phyloP scores from a whole-genome alignment of 2,888 invertebrate species.

The Megaustenia siamemsis region DNA sequence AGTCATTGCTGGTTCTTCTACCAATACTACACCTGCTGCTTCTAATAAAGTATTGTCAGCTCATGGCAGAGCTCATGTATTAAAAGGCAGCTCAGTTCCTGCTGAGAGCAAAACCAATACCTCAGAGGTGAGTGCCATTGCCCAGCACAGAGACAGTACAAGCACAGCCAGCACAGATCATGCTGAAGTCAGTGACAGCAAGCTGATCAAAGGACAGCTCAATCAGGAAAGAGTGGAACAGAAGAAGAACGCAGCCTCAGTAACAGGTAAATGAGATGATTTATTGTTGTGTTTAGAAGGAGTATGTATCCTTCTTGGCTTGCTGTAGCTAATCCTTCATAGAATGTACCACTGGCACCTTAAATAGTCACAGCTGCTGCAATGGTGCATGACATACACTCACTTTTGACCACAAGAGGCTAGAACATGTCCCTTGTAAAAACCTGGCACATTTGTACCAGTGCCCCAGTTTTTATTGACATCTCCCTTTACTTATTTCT shows the following conservation, averaged over 20 bases:
- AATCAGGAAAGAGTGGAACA: conserved; percentile 52
- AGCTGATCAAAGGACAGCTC: conserved; percentile 49
- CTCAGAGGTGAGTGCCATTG: not conserved
- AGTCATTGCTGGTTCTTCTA: conserved; percentile 5
- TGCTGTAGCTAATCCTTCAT: no score
- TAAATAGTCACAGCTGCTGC: no score
- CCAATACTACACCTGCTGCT: conserved; percentile 32
- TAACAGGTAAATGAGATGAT: conserved; percentile 58
- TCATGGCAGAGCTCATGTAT: not conserved
- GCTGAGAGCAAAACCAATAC: not conserved
- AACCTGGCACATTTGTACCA: no score
- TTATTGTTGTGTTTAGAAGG: no score
- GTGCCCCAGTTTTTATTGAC: no score
- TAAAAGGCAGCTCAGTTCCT: conserved; percentile 5
- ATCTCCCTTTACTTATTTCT: no score
- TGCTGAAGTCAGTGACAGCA: conserved; percentile 33
- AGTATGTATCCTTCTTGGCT: no score
- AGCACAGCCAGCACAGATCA: not conserved
- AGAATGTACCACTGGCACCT: no score
- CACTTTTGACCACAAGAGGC: no score
- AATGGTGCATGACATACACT: no score
- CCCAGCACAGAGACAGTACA: not conserved
- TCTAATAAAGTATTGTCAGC: conserved; percentile 43
- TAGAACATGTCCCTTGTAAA: no score
- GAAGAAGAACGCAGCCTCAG: not conserved